A percentile compares a stretch with the other conserved stretches of the same genome.
phyloP scores from a whole-genome alignment of 1,140 invertebrate species.

The Macrobrachium nipponense region DNA sequence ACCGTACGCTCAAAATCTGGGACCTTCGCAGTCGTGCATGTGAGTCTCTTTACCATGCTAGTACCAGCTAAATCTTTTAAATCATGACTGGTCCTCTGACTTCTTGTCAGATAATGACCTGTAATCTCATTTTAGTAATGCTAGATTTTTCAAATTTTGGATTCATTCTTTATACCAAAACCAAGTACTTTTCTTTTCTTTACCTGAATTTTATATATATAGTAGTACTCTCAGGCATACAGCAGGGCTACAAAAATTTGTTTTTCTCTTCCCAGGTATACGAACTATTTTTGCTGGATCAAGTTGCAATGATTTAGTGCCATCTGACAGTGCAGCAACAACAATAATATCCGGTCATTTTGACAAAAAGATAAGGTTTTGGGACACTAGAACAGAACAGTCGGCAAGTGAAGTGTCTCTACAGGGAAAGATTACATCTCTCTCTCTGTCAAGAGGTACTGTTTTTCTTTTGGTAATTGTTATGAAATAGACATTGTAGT shows the following conservation, averaged over 20 bases:
- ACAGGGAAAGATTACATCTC: constrained; percentile 93
- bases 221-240: too few species aligned
- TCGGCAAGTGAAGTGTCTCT: constrained; percentile 79
- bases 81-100: too few species aligned
- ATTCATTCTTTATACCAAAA: too few species aligned
- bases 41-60: constrained; percentile 73
- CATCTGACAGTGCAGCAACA: constrained; percentile 76
- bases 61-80: constrained; percentile 22
- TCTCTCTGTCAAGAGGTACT: constrained; percentile 85
- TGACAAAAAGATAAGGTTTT: constrained; percentile 96
- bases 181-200: too few species aligned
- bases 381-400: constrained; percentile 81
- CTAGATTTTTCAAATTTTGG: too few species aligned
- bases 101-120: too few species aligned
- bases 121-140: too few species aligned
- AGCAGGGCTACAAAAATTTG: too few species aligned
- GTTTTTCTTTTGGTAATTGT: not conserved
- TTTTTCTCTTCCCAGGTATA: constrained; percentile 31
- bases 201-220: too few species aligned
- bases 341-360: constrained; percentile 97
- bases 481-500: too few species aligned
- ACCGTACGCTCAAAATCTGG: constrained; percentile 97
- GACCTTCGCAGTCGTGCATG: constrained; percentile 92
- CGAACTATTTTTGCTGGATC: constrained; percentile 95
- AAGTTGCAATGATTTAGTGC: constrained; percentile 95